phyloP scores from a whole-genome alignment of 2,113 vertebrate species.

The Pterocles orientalis region DNA sequence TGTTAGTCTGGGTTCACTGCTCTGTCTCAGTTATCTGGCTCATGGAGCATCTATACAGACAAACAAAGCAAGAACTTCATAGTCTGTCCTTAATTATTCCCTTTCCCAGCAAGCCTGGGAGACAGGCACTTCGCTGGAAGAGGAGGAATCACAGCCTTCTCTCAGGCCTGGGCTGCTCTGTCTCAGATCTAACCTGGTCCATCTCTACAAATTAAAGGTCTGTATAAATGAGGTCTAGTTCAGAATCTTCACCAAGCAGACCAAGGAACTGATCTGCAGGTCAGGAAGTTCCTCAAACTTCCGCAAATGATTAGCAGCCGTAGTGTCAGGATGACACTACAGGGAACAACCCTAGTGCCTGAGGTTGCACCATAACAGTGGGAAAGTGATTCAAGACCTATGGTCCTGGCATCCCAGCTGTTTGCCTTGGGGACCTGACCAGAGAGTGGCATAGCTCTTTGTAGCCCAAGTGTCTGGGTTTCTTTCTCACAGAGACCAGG shows the following conservation, averaged over 20 bases:
- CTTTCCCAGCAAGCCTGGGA: neutral
- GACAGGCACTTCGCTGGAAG: neutral
- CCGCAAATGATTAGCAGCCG: neutral
- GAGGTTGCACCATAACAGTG: neutral
- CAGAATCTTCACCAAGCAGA: neutral
- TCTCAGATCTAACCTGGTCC: neutral
- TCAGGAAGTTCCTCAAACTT: neutral
- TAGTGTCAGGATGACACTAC: neutral
- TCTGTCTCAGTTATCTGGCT: neutral
- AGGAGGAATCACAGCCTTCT: neutral
- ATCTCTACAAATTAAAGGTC: neutral
- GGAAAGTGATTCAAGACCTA: neutral
- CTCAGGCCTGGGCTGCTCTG: neutral
- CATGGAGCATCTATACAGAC: neutral
- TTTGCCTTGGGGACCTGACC: neutral
- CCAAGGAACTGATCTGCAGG: neutral
- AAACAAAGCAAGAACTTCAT: neutral
- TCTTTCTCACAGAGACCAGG: neutral
- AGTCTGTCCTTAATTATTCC: neutral
- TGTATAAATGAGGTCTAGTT: neutral
- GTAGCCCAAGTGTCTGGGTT: neutral
- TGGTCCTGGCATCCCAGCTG: neutral
- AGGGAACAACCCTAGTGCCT: neutral
- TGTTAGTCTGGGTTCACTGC: neutral
- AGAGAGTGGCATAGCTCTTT: neutral